Base-by-base conservation (phyloP, 2,113 vertebrate genomes). In the Hippocampus barbouri region DNA sequence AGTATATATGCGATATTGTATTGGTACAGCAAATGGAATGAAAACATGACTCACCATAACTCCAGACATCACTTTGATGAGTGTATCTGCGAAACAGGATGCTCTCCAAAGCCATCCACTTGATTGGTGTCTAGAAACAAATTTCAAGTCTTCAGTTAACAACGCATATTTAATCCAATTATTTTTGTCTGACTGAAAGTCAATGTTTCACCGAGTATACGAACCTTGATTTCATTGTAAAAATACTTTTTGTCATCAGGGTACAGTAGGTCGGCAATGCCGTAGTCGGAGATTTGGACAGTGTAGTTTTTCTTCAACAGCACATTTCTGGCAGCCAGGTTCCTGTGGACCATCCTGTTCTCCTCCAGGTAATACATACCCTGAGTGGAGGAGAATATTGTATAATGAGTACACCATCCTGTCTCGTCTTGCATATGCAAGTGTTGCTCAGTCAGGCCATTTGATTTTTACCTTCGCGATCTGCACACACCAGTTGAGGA, bases 311-410 rank as follows among this genome's bases (percentile, higher is more conserved):
- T 95, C 89, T 97, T 97, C 61, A 93, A 81, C 45, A 93, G 83
- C 16, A 93, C 88, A 43, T 93, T 93, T 76, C 92, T 89, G 64
- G 92, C 92, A 0, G 97, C 95, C 59, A 98, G 90, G 85, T 98
- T 96, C 74, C 96, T 93, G 71, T 98, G 97, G 23, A 98, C 95
- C 92, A 98, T 94, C 40, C 92, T 91, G 67, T 96, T 94, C 72
- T 98, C 96, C 79, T 98, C 97, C 75, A 98, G 89, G 87, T 98
- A 98, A 81, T 94, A 96, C 97, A 98, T 97, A 1, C 97, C 97
- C 97, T 98, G 72, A 61, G 4, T 69, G 61, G 59, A 70, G 67
- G 23, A 23, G 9, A 68, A 15, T 20, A 15, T 67, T 51, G 21
- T 30, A 10, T 38, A 16, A 40, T 30, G 14, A 66, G 40, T n/a